Evolutionary conservation across 2,888 invertebrate species (phyloP), one percentile per base, ranked within the genome.

Genomic region (Agrochola lota): DNA sequence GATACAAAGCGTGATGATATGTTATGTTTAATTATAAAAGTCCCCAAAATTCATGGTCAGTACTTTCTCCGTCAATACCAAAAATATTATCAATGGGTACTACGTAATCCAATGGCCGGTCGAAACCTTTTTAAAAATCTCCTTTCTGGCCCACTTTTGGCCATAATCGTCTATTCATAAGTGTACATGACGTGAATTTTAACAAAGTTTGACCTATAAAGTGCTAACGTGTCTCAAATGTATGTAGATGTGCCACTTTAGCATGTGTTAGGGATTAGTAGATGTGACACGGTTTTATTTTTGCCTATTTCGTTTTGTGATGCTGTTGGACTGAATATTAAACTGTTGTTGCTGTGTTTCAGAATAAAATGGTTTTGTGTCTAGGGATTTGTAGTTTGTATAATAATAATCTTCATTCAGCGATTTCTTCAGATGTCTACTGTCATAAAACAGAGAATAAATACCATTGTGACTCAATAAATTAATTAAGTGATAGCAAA

Each of bases 81-180:
- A 73, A 74, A 76, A 20, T 81, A 71, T 74, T 73, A 80, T 83
- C 30, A 49, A 35, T 35, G 35, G 35, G n/a, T 26, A 59, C 74
- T 49, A 64, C 69, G 23, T 67, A 69, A 30, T 46, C 71, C 67
- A 73, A 77, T 62, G 46, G 43, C 46, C 67, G 67, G 73, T 71
- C 71, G 70, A 83, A 81, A 71, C 74, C 89, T 86, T 89, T 91
- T 85, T 12, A 84, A 85, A 88, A 88, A 86, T 90, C 35, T 79
- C 81, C 78, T 91, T 91, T 92, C 88, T 92, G 93, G 93, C 93
- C 94, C 73, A 90, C 91, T 93, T 94, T 91, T 91, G 89, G 83
- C 90, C 85, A 91, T 93, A 93, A 93, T 94, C 91, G 92, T 90
- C 92, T 92, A 94, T 94, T 93, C 94, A 93, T 91, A 92, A 86